Evolutionary conservation across 2,113 vertebrate species (phyloP), one percentile per base, ranked within the genome.

Genomic region (Balaeniceps rex): DNA sequence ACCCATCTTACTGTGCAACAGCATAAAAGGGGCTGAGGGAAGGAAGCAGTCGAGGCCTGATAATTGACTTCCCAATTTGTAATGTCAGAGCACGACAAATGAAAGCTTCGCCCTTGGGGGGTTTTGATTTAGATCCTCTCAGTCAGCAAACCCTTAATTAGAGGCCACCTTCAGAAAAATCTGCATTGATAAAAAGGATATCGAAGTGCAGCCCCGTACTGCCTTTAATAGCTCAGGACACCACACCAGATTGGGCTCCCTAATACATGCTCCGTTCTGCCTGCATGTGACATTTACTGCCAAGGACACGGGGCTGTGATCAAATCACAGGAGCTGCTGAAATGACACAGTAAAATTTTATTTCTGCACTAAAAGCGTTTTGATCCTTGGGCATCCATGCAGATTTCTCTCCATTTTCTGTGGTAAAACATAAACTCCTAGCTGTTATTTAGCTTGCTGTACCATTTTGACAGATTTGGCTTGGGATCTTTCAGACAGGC

Each of bases 61-160:
- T 94, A 96, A 96, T 88, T 94, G 95, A 95, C 80, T 94, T 88
- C 93, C 87, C 69, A 4, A 80, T 92, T 90, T 92, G 86, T 83
- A 96, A 94, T 75, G 86, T 86, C 93, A 96, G 84, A 91, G 93
- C 85, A 46, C 5, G 28, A 96, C 88, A 93, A 95, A 96, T 95
- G 89, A 95, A 94, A 93, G 83, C 88, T 88, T 94, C 83, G 79
- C 65, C 88, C 90, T 88, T 54, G 76, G 91, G 79, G 75, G 80
- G 91, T 60, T 93, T 94, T 95, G 96, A 93, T 88, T 80, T 88
- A 90, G 93, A 95, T 52, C 95, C 90, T 78, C 93, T 87, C 90
- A 64, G 87, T 97, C 97, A 97, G 96, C 96, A 97, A 85, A 93
- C 44, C 91, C 82, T 90, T 96, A 91, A 97, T 97, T 96, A 97